A percentile compares a stretch with the other conserved stretches of the same genome.
phyloP scores from a whole-genome alignment of 2,113 vertebrate species.

The Tricholaema leucomelas region DNA sequence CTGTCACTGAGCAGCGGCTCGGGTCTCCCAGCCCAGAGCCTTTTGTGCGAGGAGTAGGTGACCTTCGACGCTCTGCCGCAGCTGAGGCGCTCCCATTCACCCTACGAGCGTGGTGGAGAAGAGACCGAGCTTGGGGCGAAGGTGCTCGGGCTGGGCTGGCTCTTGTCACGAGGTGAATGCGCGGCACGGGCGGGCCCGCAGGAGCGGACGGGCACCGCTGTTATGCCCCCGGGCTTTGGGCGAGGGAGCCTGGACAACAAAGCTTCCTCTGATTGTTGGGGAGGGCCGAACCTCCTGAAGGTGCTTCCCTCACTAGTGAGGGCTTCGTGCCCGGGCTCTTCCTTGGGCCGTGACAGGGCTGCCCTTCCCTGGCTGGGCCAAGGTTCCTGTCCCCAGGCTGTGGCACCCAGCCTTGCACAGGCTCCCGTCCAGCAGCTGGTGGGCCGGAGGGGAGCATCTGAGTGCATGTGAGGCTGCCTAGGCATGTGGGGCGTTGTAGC shows the following conservation, averaged over 20 bases:
- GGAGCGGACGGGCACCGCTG: background rate
- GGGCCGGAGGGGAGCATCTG: fast-evolving
- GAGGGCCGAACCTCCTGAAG: background rate
- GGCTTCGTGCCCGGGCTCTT: background rate
- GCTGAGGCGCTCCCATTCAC: fast-evolving
- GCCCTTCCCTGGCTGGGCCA: background rate
- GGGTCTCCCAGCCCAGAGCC: fast-evolving
- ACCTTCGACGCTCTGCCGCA: background rate
- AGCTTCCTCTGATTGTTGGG: background rate
- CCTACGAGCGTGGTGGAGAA: fast-evolving
- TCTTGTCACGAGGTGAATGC: background rate
- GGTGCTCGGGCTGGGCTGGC: fast-evolving
- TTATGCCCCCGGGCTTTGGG: background rate
- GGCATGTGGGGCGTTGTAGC: fast-evolving
- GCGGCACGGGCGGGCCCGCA: fast-evolving
- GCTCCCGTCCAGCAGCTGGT: background rate
- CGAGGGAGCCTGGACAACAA: background rate
- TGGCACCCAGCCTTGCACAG: background rate
- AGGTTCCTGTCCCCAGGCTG: background rate
- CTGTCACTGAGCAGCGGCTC: background rate
- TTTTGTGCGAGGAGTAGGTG: background rate
- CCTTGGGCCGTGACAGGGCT: fast-evolving
- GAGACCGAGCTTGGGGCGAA: background rate
- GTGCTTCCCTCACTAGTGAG: background rate
- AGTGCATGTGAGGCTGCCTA: fast-evolving